Evolutionary conservation across 2,797 vertebrate genomes (phyloP).

Genomic region (Silurus lanzhouensis): DNA sequence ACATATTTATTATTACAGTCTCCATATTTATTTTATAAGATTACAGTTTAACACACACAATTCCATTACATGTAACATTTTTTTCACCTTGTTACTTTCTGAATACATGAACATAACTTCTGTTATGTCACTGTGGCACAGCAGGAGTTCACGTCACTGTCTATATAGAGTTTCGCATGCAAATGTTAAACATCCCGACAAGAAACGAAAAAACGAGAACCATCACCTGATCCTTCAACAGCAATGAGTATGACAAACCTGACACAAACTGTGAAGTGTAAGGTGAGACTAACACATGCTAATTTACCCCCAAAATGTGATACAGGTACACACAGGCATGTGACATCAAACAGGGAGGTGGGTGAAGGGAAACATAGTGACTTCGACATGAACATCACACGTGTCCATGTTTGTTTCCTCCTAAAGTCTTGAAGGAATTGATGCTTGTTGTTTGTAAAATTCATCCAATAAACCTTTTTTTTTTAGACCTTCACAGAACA

Average conservation of each 20-base stretch:
- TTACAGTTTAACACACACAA: not conserved
- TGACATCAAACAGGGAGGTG: too few species aligned
- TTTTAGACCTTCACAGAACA: not conserved
- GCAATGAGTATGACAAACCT: too few species aligned
- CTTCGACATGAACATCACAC: too few species aligned
- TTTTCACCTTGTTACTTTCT: not conserved
- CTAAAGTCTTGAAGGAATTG: not conserved
- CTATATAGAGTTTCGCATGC: not conserved
- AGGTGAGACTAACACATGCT: too few species aligned
- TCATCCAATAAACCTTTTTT: not conserved
- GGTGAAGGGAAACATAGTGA: too few species aligned
- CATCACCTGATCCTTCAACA: too few species aligned
- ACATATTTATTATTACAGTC: not conserved
- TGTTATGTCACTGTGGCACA: not conserved
- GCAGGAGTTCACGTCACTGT: not conserved
- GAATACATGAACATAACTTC: not conserved
- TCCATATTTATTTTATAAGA: constrained; percentile 2
- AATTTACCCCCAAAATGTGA: too few species aligned
- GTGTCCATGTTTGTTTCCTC: not conserved
- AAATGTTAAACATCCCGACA: too few species aligned
- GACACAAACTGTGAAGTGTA: too few species aligned
- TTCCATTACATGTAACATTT: not conserved
- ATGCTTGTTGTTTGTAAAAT: not conserved
- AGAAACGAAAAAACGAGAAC: too few species aligned
- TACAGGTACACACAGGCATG: too few species aligned